Conservation (phyloP, 92 coral and sea anemone species). For the Actinernus sp. region DNA sequence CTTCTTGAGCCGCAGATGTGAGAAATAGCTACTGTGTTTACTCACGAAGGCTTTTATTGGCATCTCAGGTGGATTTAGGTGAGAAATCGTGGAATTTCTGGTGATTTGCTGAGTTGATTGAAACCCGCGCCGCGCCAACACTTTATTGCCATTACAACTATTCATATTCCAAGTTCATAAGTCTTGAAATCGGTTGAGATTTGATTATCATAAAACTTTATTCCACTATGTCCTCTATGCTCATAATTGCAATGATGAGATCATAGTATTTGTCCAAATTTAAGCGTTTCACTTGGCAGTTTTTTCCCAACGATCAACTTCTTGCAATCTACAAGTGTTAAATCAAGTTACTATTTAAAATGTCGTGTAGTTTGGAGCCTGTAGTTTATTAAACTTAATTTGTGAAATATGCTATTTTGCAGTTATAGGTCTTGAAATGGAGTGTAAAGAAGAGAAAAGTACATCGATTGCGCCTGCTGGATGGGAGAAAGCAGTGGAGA, state of each 20-base stretch:
- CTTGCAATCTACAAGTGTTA: no score
- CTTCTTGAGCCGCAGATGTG: neutral
- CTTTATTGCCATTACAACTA: neutral
- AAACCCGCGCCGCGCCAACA: neutral
- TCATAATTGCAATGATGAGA: neutral
- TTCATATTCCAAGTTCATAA: neutral
- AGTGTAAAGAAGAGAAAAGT: slow-evolving; percentile 45
- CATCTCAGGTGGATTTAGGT: neutral
- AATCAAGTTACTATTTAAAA: no score
- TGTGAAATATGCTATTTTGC: no score
- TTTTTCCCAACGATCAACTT: no score
- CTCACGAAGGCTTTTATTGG: neutral
- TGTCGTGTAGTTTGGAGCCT: no score
- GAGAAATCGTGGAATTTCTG: neutral
- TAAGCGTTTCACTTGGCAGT: no score
- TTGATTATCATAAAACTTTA: neutral
- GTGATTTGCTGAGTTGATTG: neutral
- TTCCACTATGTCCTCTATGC: neutral
- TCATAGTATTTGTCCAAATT: no score
- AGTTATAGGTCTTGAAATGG: no score
- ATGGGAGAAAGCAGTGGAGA: slow-evolving; percentile 49
- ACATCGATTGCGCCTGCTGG: slow-evolving; percentile 24
- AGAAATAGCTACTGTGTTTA: neutral
- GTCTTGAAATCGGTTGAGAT: no score
- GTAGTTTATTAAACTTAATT: no score